Percentiles rank a stretch among this genome's conserved stretches.
These are phyloP conservation scores for Plagiodera versicolora DNA, from an alignment of 2,888 invertebrate species.

Conservation along the genomic window DNA sequence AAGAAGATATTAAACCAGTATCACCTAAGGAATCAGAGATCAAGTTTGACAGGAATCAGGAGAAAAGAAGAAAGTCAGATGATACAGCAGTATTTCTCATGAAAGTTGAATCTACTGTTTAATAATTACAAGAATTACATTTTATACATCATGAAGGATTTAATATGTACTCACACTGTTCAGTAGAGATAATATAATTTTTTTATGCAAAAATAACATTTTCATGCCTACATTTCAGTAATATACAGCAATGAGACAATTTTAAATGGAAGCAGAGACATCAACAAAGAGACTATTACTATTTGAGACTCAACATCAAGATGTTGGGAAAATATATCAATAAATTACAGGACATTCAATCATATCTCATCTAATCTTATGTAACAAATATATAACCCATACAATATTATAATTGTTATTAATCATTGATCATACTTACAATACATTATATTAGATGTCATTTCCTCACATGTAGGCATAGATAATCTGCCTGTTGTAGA, in stretches of 20 bases:
- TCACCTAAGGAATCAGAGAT: constrained; percentile 1
- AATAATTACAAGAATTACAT: not conserved
- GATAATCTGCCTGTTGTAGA: too few species aligned
- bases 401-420: too few species aligned
- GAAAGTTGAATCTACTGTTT: not conserved
- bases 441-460: too few species aligned
- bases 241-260: too few species aligned
- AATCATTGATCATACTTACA: too few species aligned
- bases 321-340: too few species aligned
- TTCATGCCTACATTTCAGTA: not conserved
- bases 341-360: too few species aligned
- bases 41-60: not conserved
- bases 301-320: not conserved
- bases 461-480: too few species aligned
- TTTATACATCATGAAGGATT: not conserved
- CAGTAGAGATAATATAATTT: not conserved
- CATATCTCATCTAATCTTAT: too few species aligned
- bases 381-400: too few species aligned
- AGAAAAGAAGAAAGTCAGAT: not conserved
- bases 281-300: not conserved
- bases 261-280: too few species aligned
- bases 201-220: not conserved
- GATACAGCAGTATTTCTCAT: not conserved
- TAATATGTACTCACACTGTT: not conserved
- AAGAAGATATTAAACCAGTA: not conserved